These are phyloP conservation scores for Blastomussa wellsi DNA, from an alignment of 92 coral and sea anemone species.

Conservation along the genomic window DNA sequence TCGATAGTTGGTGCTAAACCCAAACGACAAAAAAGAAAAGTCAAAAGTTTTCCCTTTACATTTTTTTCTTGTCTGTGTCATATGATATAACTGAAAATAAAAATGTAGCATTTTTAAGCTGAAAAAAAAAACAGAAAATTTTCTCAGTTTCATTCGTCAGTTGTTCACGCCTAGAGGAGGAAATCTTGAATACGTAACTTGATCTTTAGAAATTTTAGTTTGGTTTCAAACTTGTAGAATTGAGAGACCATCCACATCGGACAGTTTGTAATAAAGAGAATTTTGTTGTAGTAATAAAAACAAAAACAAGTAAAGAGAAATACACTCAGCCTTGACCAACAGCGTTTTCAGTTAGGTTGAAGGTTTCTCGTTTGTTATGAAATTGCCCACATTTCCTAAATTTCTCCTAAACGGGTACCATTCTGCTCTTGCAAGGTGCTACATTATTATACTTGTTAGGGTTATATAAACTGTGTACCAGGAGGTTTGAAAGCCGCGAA, in stretches of 20 bases:
- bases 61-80: not conserved
- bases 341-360: not conserved
- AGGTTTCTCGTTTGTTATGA: constrained; percentile 38
- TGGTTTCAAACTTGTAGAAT: not conserved
- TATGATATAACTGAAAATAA: not conserved
- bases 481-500: not conserved
- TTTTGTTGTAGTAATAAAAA: not conserved
- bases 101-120: not conserved
- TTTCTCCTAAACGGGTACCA: constrained; percentile 32
- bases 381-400: constrained; percentile 29
- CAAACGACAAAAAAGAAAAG: not conserved
- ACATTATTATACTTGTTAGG: constrained; percentile 19
- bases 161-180: not conserved
- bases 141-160: not conserved
- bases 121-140: not conserved
- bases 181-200: not conserved
- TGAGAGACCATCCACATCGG: not conserved
- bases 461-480: constrained; percentile 7
- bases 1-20: not conserved
- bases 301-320: not conserved
- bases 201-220: not conserved
- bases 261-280: not conserved
- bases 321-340: too few species aligned
- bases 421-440: constrained; percentile 44
- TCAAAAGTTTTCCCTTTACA: not conserved